A percentile compares a stretch with the other conserved stretches of the same genome.
These are phyloP conservation scores for Omphaloscelis lunosa DNA, from an alignment of 2,888 invertebrate genomes.

Conservation along the genomic window DNA sequence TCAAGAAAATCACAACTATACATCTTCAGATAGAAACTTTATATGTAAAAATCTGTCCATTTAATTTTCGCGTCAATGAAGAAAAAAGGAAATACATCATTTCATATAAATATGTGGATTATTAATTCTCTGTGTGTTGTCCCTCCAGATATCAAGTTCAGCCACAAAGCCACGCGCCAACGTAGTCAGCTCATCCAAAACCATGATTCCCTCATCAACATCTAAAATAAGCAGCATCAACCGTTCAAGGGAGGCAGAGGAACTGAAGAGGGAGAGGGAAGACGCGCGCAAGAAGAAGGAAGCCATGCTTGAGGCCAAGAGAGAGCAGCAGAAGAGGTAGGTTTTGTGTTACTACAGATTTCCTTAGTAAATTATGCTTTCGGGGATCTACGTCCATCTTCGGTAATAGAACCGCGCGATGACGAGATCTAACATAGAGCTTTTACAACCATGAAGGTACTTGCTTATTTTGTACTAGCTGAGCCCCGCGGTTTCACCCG, in stretches of 20 bases:
- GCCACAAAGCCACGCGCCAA: slow-evolving; percentile 78
- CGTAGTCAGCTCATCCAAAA: slow-evolving; percentile 72
- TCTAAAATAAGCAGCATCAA: slow-evolving; percentile 77
- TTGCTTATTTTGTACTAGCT: too few relatives aligned
- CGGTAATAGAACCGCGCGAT: too few relatives aligned
- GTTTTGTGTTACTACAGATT: neutral
- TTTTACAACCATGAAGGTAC: too few relatives aligned
- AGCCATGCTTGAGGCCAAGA: slow-evolving; percentile 90
- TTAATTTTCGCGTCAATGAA: neutral
- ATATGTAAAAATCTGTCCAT: neutral
- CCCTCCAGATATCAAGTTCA: slow-evolving; percentile 75
- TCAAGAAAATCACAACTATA: too few relatives aligned
- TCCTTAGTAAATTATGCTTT: too few relatives aligned
- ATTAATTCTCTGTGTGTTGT: neutral
- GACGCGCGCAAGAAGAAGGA: slow-evolving; percentile 91
- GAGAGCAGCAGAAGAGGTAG: slow-evolving; percentile 91
- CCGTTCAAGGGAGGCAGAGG: slow-evolving; percentile 80
- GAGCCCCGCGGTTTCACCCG: too few relatives aligned
- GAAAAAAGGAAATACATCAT: neutral
- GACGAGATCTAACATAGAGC: too few relatives aligned
- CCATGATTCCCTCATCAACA: slow-evolving; percentile 73
- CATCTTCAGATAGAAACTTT: too few relatives aligned
- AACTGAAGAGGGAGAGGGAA: slow-evolving; percentile 84
- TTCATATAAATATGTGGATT: neutral
- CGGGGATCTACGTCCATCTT: too few relatives aligned